Conservation (phyloP, 2,797 vertebrate genomes). For the Lophotriccus pileatus region DNA sequence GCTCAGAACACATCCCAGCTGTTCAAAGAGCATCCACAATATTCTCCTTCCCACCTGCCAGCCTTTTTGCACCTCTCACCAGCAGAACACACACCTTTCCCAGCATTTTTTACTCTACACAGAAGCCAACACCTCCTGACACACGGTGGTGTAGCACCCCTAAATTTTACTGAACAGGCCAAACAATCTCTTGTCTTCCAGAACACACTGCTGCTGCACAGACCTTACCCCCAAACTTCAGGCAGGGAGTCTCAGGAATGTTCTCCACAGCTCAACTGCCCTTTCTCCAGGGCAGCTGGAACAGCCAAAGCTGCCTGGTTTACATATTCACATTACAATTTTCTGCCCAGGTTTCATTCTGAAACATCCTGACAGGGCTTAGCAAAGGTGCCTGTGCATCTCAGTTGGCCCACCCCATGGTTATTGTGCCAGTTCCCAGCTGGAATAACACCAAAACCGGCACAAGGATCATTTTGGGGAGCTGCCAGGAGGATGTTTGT, state of each 20-base stretch:
- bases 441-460: background rate
- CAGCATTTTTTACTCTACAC: rapidly evolving
- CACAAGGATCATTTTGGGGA: rapidly evolving
- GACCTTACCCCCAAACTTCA: background rate
- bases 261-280: background rate
- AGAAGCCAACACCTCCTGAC: background rate
- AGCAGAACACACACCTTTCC: background rate
- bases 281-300: background rate
- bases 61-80: background rate
- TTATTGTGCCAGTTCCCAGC: background rate
- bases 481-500: rapidly evolving
- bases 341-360: background rate
- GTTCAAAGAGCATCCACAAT: rapidly evolving
- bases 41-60: rapidly evolving
- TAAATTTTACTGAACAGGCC: background rate
- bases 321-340: too few relatives aligned
- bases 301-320: background rate
- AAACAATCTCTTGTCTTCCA: background rate
- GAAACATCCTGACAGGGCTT: background rate
- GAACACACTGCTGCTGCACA: background rate
- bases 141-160: rapidly evolving
- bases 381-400: background rate
- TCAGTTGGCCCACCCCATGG: background rate
- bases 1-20: background rate
- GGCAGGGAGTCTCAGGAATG: background rate